These are phyloP conservation scores for Cancer borealis DNA, from an alignment of 2,888 invertebrate genomes.

Conservation along the genomic window DNA sequence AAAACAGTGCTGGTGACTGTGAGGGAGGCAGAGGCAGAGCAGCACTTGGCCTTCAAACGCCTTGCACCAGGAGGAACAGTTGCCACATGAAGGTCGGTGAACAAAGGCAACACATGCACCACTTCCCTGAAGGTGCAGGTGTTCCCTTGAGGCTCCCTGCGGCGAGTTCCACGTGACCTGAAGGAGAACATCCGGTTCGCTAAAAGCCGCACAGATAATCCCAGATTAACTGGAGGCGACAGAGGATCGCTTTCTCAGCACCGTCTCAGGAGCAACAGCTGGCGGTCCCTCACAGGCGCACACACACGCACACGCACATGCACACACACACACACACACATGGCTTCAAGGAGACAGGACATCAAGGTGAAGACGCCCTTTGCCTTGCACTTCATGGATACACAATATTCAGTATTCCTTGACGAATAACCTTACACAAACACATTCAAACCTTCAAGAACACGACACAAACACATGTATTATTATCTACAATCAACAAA, in stretches of 20 bases:
- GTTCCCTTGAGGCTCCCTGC: not conserved
- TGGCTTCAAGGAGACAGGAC: not conserved
- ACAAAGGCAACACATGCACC: not conserved
- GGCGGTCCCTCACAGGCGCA: not conserved
- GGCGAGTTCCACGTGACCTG: not conserved
- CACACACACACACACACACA: not conserved
- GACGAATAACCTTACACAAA: too few species aligned
- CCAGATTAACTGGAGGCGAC: slow-evolving; percentile 16
- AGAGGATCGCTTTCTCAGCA: slow-evolving; percentile 13
- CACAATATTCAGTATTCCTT: too few species aligned
- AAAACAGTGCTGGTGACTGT: not conserved
- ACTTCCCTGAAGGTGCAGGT: not conserved
- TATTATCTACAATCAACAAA: not conserved
- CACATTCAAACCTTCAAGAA: too few species aligned
- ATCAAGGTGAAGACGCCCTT: too few species aligned
- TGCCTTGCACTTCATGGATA: too few species aligned
- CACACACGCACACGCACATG: not conserved
- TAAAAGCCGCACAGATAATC: slow-evolving; percentile 32
- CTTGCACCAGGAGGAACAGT: not conserved
- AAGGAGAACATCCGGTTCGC: slow-evolving; percentile 23
- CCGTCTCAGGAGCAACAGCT: slow-evolving; percentile 7
- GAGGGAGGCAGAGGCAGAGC: not conserved
- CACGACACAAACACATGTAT: too few species aligned
- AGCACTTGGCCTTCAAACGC: not conserved
- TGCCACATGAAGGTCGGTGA: not conserved